Evolutionary conservation across 2,797 vertebrate species (phyloP).

Genomic region (Lepidocolaptes lacrymiger): DNA sequence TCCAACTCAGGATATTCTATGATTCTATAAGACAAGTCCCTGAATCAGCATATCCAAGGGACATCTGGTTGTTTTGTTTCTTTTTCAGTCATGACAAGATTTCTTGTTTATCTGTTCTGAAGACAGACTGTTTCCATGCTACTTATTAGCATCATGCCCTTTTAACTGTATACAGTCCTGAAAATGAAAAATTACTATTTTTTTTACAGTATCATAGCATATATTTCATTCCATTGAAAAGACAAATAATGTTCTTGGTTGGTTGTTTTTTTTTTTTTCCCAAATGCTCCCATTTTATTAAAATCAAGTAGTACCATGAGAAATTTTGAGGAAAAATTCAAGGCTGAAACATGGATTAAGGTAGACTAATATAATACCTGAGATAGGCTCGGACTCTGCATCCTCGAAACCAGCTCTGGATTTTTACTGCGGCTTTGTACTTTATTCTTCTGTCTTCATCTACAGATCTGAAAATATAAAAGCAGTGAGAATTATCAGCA

Average conservation of each 20-base stretch:
- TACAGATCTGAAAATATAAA: conserved; percentile 76
- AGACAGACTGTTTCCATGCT: background rate
- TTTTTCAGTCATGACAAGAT: background rate
- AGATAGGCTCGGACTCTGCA: conserved; percentile 84
- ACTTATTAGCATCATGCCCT: background rate
- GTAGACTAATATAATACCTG: conserved; percentile 75
- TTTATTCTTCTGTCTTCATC: conserved; percentile 79
- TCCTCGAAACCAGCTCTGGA: conserved; percentile 92
- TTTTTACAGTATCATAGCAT: background rate
- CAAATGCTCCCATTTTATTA: background rate
- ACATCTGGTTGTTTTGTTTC: background rate
- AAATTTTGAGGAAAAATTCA: background rate
- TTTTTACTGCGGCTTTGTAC: conserved; percentile 80
- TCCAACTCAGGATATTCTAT: background rate
- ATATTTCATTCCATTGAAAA: background rate
- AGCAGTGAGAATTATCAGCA: background rate
- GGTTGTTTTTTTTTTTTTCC: fast-evolving
- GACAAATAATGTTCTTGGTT: background rate
- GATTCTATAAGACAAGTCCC: background rate
- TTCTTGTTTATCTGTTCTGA: background rate
- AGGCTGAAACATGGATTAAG: background rate
- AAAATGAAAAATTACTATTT: background rate
- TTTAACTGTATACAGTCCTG: background rate
- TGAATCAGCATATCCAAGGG: background rate
- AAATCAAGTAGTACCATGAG: background rate